phyloP scores from a whole-genome alignment of 2,888 invertebrate species.

The Sisyra nigra region DNA sequence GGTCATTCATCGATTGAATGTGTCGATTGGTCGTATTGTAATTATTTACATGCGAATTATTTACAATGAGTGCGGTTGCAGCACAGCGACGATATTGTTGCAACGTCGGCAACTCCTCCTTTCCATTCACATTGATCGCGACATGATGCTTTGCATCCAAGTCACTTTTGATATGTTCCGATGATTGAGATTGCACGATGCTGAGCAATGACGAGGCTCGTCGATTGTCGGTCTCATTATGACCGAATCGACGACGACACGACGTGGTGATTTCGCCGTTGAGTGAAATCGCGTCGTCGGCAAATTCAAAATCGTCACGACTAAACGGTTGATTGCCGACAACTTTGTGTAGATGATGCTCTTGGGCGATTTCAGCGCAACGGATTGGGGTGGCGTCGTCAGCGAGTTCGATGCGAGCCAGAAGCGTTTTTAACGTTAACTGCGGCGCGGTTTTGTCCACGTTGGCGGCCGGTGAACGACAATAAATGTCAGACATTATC shows the following conservation, averaged over 20 bases:
- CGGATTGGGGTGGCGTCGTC: conserved; percentile 32
- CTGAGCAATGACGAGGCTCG: conserved; percentile 20
- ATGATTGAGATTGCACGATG: conserved; percentile 20
- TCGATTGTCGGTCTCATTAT: conserved; percentile 18
- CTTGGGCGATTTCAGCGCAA: conserved; percentile 15
- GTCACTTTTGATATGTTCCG: conserved; percentile 21
- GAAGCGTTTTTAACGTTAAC: conserved; percentile 18
- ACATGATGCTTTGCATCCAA: conserved; percentile 10
- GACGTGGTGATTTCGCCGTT: conserved; percentile 18
- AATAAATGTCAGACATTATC: conserved; percentile 42
- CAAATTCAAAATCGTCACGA: conserved; percentile 26
- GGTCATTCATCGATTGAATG: too few relatives aligned
- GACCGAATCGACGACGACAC: too few relatives aligned
- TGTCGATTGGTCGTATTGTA: background rate
- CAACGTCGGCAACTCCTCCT: background rate
- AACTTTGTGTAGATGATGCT: conserved; percentile 5
- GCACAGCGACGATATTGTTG: background rate
- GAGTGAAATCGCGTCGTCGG: conserved; percentile 27
- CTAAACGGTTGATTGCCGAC: conserved; percentile 8
- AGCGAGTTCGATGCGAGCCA: conserved; percentile 32
- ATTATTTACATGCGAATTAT: conserved; percentile 1
- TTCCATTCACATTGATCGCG: background rate
- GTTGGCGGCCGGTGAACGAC: conserved; percentile 23
- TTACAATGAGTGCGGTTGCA: background rate
- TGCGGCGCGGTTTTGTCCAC: conserved; percentile 13